These are phyloP conservation scores for Chironomus riparius DNA, from an alignment of 2,888 invertebrate species.

Conservation along the genomic window DNA sequence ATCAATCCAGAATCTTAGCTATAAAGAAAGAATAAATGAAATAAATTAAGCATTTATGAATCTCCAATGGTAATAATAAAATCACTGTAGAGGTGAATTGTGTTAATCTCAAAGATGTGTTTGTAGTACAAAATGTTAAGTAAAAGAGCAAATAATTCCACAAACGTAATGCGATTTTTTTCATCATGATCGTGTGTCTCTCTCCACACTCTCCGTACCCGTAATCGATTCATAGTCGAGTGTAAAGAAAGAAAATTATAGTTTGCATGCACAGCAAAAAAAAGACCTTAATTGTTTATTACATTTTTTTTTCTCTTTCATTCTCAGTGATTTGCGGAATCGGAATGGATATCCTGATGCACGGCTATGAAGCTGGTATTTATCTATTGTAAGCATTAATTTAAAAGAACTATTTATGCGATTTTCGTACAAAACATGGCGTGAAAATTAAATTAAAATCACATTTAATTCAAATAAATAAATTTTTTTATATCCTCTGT, in stretches of 20 bases:
- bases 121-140: background rate
- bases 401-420: background rate
- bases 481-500: background rate
- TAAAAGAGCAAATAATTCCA: background rate
- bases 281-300: background rate
- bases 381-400: constrained; percentile 51
- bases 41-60: background rate
- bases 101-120: background rate
- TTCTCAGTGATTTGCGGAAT: constrained; percentile 54
- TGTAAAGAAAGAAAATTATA: too few species aligned
- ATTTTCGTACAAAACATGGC: background rate
- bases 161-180: background rate
- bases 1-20: too few species aligned
- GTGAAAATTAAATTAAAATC: background rate
- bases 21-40: background rate
- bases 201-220: too few species aligned
- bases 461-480: constrained; percentile 4
- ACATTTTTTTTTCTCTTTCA: background rate
- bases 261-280: too few species aligned
- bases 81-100: background rate
- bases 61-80: background rate
- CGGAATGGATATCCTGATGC: constrained; percentile 53
- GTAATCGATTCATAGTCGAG: too few species aligned
- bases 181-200: background rate
- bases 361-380: constrained; percentile 50